Base-by-base conservation (phyloP, 2,113 vertebrate genomes). In the Microcebus jonahi region DNA sequence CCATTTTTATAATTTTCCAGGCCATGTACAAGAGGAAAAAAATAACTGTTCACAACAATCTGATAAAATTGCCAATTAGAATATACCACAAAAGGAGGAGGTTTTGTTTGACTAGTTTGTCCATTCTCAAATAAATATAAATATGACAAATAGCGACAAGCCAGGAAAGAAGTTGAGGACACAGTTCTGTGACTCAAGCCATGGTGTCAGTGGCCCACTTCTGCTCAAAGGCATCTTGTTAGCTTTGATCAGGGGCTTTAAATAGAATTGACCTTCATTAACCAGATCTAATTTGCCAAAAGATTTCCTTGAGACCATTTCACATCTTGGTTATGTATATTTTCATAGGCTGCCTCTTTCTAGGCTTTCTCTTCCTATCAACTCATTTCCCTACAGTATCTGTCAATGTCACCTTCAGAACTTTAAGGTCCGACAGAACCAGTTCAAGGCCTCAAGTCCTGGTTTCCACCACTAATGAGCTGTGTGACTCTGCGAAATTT, bases 191-290 rank as follows among this genome's bases (percentile, higher is more conserved):
- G 59, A 31, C 63, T 89, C 71, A 3, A 50, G 36, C 31, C 25
- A 0, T 18, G 8, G 29, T 45, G 79, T 63, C 17, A 34, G 31
- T 63, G 82, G 53, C 36, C 68, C 42, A 34, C 31, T 9, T 90
- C 48, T 70, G 53, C 67, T 23, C 27, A 55, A 12, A 57, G 31
- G 23, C 23, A 14, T 53, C 77, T 76, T 71, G 68, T 90, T 50
- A 75, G 88, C 57, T 55, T 87, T 31, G 50, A 88, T 96, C 36
- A 23, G 18, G 4, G 65, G 5, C 42, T 82, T 93, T 91, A 91
- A 95, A 79, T n/a, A 94, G 83, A 95, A 45, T 48, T 96, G 83
- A 76, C 36, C 31, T 50, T 42, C 71, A 48, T 81, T 71, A 91
- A 79, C 36, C 31, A 79, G 65, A 48, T 18, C 55, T 50, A 85